Conservation (phyloP, 2,797 vertebrate species). For the Hozukius guyotensis region DNA sequence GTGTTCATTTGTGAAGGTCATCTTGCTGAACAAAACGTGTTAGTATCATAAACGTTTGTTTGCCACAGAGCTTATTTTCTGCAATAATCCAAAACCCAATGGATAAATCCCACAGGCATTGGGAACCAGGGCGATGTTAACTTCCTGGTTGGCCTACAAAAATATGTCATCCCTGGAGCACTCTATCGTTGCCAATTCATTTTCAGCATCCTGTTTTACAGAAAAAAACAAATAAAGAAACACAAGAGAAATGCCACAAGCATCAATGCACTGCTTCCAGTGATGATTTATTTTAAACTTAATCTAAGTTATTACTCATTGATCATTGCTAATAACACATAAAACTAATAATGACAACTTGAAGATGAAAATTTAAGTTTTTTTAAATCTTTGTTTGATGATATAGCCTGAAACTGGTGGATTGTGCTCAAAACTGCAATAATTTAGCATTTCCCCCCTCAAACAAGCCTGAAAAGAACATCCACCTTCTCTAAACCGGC, state of each 20-base stretch:
- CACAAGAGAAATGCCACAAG: not conserved
- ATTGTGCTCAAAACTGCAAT: not conserved
- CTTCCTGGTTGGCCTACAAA: no score
- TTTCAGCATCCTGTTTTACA: not conserved
- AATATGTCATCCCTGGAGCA: no score
- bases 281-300: not conserved
- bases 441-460: not conserved
- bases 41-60: no score
- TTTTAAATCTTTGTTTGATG: not conserved
- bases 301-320: not conserved
- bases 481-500: not conserved
- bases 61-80: no score
- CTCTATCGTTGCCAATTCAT: not conserved
- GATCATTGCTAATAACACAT: not conserved
- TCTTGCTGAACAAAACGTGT: no score
- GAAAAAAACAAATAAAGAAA: not conserved
- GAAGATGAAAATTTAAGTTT: no score
- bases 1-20: no score
- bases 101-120: no score
- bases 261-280: not conserved
- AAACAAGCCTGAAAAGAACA: not conserved
- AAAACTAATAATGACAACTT: not conserved
- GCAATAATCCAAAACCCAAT: no score
- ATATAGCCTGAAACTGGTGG: not conserved
- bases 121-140: no score